Conservation (phyloP, 2,797 vertebrate species). For the Typhlichthys subterraneus region DNA sequence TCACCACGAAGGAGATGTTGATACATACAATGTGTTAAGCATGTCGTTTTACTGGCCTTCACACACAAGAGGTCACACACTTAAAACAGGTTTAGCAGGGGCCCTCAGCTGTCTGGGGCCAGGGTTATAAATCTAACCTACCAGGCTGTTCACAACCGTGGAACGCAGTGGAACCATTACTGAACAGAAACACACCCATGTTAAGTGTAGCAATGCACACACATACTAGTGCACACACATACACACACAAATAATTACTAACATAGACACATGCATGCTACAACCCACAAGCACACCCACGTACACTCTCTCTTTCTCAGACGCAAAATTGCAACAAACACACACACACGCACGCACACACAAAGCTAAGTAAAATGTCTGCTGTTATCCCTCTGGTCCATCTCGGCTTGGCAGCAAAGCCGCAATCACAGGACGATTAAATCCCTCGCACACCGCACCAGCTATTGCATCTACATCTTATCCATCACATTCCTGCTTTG, state of each 20-base stretch:
- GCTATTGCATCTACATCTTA: slow-evolving; percentile 35
- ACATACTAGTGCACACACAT: neutral
- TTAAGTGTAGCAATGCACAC: neutral
- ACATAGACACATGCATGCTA: neutral
- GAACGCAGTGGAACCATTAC: neutral
- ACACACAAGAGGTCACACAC: slow-evolving; percentile 11
- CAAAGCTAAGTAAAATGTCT: slow-evolving; percentile 8
- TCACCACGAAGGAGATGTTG: slow-evolving; percentile 28
- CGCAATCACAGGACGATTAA: slow-evolving; percentile 56
- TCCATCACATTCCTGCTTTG: slow-evolving; percentile 58
- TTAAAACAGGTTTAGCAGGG: neutral
- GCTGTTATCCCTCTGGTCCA: slow-evolving; percentile 16
- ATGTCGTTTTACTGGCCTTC: slow-evolving; percentile 22
- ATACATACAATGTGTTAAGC: slow-evolving; percentile 22
- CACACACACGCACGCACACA: neutral
- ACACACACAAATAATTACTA: neutral
- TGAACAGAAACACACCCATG: neutral
- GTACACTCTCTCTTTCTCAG: no score
- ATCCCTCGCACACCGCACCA: slow-evolving; percentile 53
- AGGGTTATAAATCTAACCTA: slow-evolving; percentile 33
- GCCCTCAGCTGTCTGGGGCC: slow-evolving; percentile 6
- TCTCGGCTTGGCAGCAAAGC: slow-evolving; percentile 47
- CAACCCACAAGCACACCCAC: neutral
- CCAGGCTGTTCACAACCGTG: slow-evolving; percentile 17
- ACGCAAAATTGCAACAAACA: no score